Conservation (phyloP, 1,140 invertebrate species). For the Ostrea edulis region DNA sequence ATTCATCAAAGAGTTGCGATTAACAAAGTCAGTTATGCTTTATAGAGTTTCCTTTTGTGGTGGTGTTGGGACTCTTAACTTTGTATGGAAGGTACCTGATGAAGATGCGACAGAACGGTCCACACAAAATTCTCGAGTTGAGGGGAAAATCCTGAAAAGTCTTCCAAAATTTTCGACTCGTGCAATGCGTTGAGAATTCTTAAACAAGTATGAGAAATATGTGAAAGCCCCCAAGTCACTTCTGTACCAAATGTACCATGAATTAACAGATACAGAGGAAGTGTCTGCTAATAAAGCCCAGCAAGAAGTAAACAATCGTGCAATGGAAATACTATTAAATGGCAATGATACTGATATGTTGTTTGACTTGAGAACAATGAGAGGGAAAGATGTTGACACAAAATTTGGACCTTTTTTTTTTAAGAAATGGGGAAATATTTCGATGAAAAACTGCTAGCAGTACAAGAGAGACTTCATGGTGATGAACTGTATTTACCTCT, state of each 20-base stretch:
- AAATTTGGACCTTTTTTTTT: constrained; percentile 40
- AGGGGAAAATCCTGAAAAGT: constrained; percentile 2
- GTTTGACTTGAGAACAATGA: constrained; percentile 12
- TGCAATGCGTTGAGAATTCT: constrained; percentile 50
- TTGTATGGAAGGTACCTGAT: constrained; percentile 46
- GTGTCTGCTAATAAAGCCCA: background rate
- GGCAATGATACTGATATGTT: constrained; percentile 47
- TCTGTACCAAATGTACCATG: constrained; percentile 48
- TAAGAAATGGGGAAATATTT: constrained; percentile 43
- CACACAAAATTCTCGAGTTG: background rate
- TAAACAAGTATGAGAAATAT: constrained; percentile 40
- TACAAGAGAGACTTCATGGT: constrained; percentile 29
- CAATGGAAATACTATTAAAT: background rate
- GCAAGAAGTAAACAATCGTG: constrained; percentile 7
- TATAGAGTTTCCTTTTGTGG: constrained; percentile 44
- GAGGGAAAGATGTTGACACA: constrained; percentile 44
- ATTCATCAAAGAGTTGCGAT: constrained; percentile 32
- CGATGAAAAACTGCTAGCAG: constrained; percentile 23
- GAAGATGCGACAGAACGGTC: background rate
- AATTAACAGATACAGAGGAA: constrained; percentile 38
- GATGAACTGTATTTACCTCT: constrained; percentile 35
- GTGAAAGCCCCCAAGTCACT: constrained; percentile 40
- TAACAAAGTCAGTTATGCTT: constrained; percentile 32
- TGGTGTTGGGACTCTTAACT: constrained; percentile 42
- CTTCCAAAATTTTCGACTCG: constrained; percentile 51